A percentile compares a stretch with the other conserved stretches of the same genome.
phyloP scores from a whole-genome alignment of 2,888 invertebrate genomes.

The Incurvaria masculella region DNA sequence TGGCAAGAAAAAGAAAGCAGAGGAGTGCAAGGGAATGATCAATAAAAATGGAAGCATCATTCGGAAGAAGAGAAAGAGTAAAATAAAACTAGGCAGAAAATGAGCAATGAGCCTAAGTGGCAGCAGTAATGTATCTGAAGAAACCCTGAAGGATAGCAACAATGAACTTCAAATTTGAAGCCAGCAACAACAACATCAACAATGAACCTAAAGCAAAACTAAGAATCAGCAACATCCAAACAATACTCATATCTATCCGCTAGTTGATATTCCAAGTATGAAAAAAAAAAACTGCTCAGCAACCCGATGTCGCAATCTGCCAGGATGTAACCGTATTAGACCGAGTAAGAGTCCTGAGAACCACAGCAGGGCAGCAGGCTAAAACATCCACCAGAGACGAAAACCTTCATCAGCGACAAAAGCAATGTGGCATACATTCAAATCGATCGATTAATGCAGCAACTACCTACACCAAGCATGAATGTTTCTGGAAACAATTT shows the following conservation, averaged over 20 bases:
- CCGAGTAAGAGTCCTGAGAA: no score
- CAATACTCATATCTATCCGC: background rate
- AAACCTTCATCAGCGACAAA: background rate
- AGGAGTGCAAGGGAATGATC: background rate
- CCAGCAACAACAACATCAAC: slow-evolving; percentile 1
- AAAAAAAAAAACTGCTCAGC: no score
- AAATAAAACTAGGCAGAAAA: no score
- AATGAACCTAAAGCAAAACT: no score
- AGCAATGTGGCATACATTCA: no score
- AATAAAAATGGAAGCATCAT: background rate
- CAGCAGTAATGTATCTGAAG: slow-evolving; percentile 1
- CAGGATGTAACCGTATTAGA: no score
- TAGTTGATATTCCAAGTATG: no score
- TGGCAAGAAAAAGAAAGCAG: background rate
- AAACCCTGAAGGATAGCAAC: background rate
- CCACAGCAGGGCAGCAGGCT: slow-evolving; percentile 1
- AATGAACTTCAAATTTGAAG: no score
- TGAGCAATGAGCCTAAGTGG: background rate
- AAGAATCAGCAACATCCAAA: no score
- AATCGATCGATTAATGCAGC: no score
- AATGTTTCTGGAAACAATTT: slow-evolving; percentile 2
- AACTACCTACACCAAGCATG: no score
- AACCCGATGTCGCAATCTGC: no score
- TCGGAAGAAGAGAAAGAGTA: background rate
- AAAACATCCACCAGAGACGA: background rate